Evolutionary conservation across 2,888 invertebrate species (phyloP).

Genomic region (Drosophila borborema): DNA sequence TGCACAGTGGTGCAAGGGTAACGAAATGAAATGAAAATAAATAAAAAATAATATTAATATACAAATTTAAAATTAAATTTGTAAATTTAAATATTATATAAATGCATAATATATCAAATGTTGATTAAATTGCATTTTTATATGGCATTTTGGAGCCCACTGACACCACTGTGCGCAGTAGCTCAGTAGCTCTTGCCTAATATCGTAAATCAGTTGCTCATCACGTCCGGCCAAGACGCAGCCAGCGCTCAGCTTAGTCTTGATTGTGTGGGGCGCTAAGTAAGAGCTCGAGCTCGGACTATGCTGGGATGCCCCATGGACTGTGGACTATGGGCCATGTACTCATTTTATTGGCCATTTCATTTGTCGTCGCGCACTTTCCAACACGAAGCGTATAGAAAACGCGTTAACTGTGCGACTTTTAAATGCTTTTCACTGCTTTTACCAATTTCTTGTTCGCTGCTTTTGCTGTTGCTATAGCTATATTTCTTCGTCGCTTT

Average conservation of each 20-base stretch:
- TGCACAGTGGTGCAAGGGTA: constrained; percentile 52
- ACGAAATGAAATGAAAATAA: background rate
- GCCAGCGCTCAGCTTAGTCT: constrained; percentile 33
- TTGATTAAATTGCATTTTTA: background rate
- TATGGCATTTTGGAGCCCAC: background rate
- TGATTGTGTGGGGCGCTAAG: constrained; percentile 33
- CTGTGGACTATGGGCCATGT: constrained; percentile 26
- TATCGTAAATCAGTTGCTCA: constrained; percentile 76
- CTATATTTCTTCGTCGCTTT: constrained; percentile 56
- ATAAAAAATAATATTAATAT: too few relatives aligned
- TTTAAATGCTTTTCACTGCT: constrained; percentile 70
- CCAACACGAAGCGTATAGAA: constrained; percentile 55
- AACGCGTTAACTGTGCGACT: constrained; percentile 56
- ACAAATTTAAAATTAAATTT: background rate
- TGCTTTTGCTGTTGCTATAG: constrained; percentile 11
- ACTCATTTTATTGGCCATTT: constrained; percentile 70
- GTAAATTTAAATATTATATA: background rate
- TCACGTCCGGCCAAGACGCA: constrained; percentile 50
- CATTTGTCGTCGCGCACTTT: constrained; percentile 65
- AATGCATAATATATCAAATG: background rate
- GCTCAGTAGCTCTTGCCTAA: constrained; percentile 32
- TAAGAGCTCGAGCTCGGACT: constrained; percentile 29
- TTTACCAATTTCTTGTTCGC: constrained; percentile 51
- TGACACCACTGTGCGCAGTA: constrained; percentile 53
- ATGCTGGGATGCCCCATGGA: constrained; percentile 10